These are phyloP conservation scores for Sigmodon hispidus DNA, from an alignment of 2,113 vertebrate genomes.

Conservation along the genomic window DNA sequence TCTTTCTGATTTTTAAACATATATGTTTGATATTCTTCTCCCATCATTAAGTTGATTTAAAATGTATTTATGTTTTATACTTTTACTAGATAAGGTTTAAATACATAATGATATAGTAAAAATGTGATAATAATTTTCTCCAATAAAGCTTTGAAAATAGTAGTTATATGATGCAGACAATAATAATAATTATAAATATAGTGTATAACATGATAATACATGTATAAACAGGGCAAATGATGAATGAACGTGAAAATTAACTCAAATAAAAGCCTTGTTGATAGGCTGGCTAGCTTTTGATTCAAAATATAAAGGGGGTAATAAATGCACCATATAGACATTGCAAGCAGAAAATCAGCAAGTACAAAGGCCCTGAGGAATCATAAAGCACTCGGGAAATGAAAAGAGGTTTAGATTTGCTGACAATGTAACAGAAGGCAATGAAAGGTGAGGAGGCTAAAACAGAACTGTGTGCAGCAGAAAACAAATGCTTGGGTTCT, in stretches of 20 bases:
- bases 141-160: background rate
- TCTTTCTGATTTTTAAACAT: background rate
- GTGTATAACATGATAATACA: background rate
- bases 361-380: background rate
- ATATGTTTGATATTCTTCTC: background rate
- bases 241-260: background rate
- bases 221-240: background rate
- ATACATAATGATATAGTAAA: background rate
- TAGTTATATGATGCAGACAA: background rate
- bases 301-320: background rate
- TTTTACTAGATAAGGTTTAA: background rate
- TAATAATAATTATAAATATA: background rate
- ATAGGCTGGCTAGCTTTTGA: background rate
- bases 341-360: background rate
- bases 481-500: background rate
- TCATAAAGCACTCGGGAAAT: background rate
- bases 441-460: background rate
- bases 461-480: background rate
- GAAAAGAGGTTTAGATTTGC: background rate
- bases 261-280: background rate
- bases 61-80: background rate
- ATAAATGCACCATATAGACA: accelerated
- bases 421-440: background rate
- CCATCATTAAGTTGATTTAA: background rate
- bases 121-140: background rate